phyloP scores from a whole-genome alignment of 2,113 vertebrate genomes.

The Sceloporus undulatus region DNA sequence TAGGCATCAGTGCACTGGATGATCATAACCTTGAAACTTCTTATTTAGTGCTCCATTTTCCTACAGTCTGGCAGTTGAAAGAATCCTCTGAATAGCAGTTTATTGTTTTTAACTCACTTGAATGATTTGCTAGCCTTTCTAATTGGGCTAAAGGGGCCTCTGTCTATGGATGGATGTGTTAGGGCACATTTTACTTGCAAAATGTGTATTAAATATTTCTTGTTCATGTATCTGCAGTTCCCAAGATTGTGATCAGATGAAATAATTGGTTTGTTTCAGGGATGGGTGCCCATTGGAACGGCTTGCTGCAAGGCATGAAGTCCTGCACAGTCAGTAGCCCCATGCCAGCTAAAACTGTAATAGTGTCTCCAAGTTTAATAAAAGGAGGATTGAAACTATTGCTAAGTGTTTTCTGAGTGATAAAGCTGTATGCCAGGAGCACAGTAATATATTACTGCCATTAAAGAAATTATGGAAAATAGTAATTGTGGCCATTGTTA shows the following conservation, averaged over 20 bases:
- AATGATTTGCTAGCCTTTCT: not conserved
- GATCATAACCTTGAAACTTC: not conserved
- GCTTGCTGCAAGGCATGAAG: not conserved
- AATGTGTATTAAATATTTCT: constrained; percentile 15
- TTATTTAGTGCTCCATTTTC: not conserved
- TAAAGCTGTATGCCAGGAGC: constrained; percentile 18
- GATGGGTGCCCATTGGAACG: not conserved
- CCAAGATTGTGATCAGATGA: not conserved
- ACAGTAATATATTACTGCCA: constrained; percentile 44
- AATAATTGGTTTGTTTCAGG: not conserved
- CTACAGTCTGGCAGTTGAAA: not conserved
- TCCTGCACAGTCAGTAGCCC: constrained; percentile 5
- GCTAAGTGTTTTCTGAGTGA: constrained; percentile 60
- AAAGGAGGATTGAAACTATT: constrained; percentile 55
- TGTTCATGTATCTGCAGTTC: constrained; percentile 39
- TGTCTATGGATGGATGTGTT: constrained; percentile 15
- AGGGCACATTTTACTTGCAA: not conserved
- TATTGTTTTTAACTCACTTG: constrained; percentile 4
- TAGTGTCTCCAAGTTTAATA: constrained; percentile 54
- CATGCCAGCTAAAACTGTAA: constrained; percentile 19
- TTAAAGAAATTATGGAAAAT: constrained; percentile 61
- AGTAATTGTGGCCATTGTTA: constrained; percentile 53
- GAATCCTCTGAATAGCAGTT: not conserved
- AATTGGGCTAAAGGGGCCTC: not conserved
- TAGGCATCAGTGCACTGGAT: not conserved